These are phyloP conservation scores for Lepidostoma basale DNA, from an alignment of 1,140 invertebrate species.

Conservation along the genomic window DNA sequence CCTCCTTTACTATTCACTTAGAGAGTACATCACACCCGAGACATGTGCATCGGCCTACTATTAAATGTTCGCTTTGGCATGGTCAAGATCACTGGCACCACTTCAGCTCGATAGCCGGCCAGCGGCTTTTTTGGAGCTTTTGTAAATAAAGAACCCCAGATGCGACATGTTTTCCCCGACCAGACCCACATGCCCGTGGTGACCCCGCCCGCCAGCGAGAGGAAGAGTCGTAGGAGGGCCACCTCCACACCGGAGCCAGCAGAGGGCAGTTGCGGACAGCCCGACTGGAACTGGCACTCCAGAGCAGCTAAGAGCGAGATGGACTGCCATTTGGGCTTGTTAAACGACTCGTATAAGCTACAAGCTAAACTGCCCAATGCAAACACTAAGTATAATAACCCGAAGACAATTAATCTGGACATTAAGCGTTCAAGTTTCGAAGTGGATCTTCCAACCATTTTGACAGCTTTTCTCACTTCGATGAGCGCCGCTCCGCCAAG, in stretches of 20 bases:
- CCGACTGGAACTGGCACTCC: slow-evolving; percentile 53
- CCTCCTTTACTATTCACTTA: background rate
- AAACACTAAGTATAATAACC: slow-evolving; percentile 75
- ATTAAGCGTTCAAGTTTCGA: slow-evolving; percentile 87
- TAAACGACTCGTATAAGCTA: slow-evolving; percentile 64
- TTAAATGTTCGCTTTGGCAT: slow-evolving; percentile 52
- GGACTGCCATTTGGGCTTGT: slow-evolving; percentile 58
- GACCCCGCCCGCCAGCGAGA: slow-evolving; percentile 80
- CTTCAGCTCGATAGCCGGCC: slow-evolving; percentile 45
- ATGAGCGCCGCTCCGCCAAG: slow-evolving; percentile 68
- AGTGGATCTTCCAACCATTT: slow-evolving; percentile 67
- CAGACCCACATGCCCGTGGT: slow-evolving; percentile 90
- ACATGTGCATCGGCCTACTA: slow-evolving; percentile 56
- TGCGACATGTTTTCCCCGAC: slow-evolving; percentile 84
- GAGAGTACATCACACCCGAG: slow-evolving; percentile 50
- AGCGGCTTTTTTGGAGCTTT: slow-evolving; percentile 51
- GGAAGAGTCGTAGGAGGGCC: slow-evolving; percentile 71
- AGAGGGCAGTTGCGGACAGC: slow-evolving; percentile 52
- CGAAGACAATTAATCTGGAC: slow-evolving; percentile 82
- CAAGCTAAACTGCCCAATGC: slow-evolving; percentile 67
- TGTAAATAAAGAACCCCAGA: slow-evolving; percentile 69
- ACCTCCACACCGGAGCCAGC: slow-evolving; percentile 50
- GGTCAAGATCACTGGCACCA: slow-evolving; percentile 46
- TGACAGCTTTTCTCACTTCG: slow-evolving; percentile 63
- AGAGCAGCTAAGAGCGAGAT: slow-evolving; percentile 60